phyloP scores from a whole-genome alignment of 1,140 invertebrate genomes.

The Drosophila cardini region DNA sequence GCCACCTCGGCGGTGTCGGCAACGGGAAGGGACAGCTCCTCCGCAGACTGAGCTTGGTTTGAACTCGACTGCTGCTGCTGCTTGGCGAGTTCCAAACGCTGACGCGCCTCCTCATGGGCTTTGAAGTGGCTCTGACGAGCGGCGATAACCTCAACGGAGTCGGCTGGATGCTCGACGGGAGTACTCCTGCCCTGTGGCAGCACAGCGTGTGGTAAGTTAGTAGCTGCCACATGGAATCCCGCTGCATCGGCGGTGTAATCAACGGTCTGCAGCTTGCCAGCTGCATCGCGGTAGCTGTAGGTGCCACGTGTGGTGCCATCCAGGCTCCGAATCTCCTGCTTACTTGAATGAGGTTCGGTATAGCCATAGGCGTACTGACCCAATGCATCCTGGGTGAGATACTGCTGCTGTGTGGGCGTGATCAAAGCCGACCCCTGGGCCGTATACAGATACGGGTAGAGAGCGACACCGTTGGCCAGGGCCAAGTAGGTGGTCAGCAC shows the following conservation, averaged over 20 bases:
- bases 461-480: slow-evolving; percentile 59
- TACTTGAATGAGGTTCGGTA: slow-evolving; percentile 87
- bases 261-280: slow-evolving; percentile 87
- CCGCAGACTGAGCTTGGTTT: slow-evolving; percentile 34
- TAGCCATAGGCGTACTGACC: slow-evolving; percentile 90
- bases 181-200: slow-evolving; percentile 6
- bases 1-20: slow-evolving; percentile 82
- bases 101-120: slow-evolving; percentile 45
- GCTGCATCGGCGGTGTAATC: slow-evolving; percentile 87
- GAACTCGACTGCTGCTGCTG: slow-evolving; percentile 21
- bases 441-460: slow-evolving; percentile 69
- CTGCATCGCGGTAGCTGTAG: slow-evolving; percentile 88
- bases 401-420: slow-evolving; percentile 85
- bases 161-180: slow-evolving; percentile 47
- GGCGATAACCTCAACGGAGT: slow-evolving; percentile 48
- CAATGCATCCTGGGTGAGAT: slow-evolving; percentile 87
- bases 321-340: slow-evolving; percentile 87
- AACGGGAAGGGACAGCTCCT: slow-evolving; percentile 77
- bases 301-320: slow-evolving; percentile 89
- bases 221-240: slow-evolving; percentile 89
- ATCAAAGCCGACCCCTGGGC: slow-evolving; percentile 63
- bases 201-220: slow-evolving; percentile 86
- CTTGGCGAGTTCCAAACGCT: slow-evolving; percentile 46
- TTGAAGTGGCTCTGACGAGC: slow-evolving; percentile 38
- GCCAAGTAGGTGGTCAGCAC: slow-evolving; percentile 47